Percentiles rank a stretch among this genome's conserved stretches.
Evolutionary conservation across 2,797 vertebrate species (phyloP).

Genomic region (Sebastes cheni): DNA sequence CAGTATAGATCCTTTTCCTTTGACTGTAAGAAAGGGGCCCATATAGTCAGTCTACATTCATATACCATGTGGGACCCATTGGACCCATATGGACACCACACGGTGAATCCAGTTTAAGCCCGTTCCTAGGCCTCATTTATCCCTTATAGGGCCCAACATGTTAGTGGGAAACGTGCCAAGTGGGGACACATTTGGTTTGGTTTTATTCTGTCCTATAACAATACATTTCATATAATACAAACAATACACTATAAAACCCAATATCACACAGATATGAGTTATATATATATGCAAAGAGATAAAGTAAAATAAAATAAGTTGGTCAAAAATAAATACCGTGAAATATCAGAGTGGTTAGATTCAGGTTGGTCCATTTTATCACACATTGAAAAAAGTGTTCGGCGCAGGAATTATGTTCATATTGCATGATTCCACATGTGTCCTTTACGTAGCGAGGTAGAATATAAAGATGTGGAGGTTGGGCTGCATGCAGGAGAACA

Average conservation of each 20-base stretch:
- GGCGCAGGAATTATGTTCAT: background rate
- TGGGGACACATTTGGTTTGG: background rate
- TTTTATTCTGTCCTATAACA: background rate
- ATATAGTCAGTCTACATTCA: background rate
- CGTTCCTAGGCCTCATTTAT: background rate
- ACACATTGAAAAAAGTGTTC: too few relatives aligned
- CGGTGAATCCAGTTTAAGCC: conserved; percentile 1
- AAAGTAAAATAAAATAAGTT: background rate
- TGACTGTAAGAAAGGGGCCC: background rate
- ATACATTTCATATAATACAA: background rate
- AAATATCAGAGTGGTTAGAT: background rate
- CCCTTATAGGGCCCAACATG: background rate
- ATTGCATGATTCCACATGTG: background rate
- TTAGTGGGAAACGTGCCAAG: background rate
- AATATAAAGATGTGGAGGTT: background rate
- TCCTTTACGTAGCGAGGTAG: background rate
- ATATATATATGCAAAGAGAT: background rate
- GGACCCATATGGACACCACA: conserved; percentile 9
- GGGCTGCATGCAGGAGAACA: too few relatives aligned
- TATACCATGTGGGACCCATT: background rate
- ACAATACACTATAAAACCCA: background rate
- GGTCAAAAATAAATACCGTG: background rate
- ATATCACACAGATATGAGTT: background rate
- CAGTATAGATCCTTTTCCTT: background rate
- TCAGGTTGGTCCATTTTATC: background rate